A percentile compares a stretch with the other conserved stretches of the same genome.
These are phyloP conservation scores for Percopsis omiscomaycus DNA, from an alignment of 2,797 vertebrate genomes.

Conservation along the genomic window DNA sequence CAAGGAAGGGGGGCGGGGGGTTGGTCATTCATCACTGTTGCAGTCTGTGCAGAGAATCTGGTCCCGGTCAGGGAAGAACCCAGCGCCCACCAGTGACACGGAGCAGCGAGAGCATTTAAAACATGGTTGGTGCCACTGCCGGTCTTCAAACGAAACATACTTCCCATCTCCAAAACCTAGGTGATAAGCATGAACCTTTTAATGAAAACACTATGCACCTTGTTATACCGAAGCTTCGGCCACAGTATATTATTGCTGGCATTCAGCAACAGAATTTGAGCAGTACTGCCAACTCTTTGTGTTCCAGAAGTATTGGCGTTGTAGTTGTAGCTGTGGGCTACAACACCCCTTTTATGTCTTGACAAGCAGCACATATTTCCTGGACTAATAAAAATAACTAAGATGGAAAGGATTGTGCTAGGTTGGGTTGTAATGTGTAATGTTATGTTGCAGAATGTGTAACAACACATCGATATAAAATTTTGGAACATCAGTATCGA, in stretches of 20 bases:
- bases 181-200: slow-evolving; percentile 46
- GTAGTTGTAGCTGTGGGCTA: slow-evolving; percentile 23
- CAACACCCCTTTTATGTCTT: slow-evolving; percentile 5
- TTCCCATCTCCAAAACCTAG: slow-evolving; percentile 93
- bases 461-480: too few relatives aligned
- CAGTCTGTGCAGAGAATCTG: slow-evolving; percentile 93
- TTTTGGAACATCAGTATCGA: too few relatives aligned
- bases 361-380: slow-evolving; percentile 7
- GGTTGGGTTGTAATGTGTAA: too few relatives aligned
- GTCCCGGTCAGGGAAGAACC: slow-evolving; percentile 91
- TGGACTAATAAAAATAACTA: background rate
- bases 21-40: slow-evolving; percentile 79
- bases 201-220: slow-evolving; percentile 15
- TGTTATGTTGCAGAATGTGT: too few relatives aligned
- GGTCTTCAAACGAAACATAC: slow-evolving; percentile 93
- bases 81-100: slow-evolving; percentile 89
- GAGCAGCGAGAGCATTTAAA: slow-evolving; percentile 96
- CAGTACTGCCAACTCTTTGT: slow-evolving; percentile 18
- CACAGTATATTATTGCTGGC: slow-evolving; percentile 30
- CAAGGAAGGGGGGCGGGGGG: background rate
- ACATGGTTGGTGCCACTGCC: slow-evolving; percentile 96
- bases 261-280: slow-evolving; percentile 7
- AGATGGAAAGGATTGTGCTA: background rate
- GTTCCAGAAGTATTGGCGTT: slow-evolving; percentile 15
- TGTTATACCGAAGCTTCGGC: slow-evolving; percentile 1